These are phyloP conservation scores for Leistus spinibarbis DNA, from an alignment of 2,888 invertebrate species.

Conservation along the genomic window DNA sequence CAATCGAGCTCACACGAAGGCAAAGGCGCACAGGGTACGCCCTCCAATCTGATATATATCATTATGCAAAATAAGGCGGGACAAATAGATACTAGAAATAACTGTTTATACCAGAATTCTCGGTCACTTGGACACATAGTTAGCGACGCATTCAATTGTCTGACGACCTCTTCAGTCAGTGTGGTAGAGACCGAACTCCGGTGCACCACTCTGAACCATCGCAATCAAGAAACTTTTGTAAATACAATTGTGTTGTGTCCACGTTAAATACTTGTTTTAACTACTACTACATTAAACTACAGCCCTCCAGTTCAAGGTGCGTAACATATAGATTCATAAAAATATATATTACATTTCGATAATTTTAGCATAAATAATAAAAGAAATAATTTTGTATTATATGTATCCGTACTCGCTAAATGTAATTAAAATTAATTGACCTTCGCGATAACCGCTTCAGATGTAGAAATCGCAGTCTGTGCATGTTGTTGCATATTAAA, in stretches of 20 bases:
- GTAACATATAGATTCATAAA: neutral
- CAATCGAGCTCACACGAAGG: conserved; percentile 12
- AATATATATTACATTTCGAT: neutral
- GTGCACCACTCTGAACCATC: conserved; percentile 24
- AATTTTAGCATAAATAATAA: no score
- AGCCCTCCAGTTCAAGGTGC: neutral
- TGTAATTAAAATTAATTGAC: neutral
- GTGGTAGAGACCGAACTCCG: conserved; percentile 33
- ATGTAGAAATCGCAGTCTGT: no score
- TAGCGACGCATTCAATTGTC: conserved; percentile 23
- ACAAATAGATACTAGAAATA: conserved; percentile 32
- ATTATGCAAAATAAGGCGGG: conserved; percentile 30
- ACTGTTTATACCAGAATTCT: conserved; percentile 25
- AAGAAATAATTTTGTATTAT: no score
- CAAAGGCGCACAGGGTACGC: neutral
- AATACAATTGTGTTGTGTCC: neutral
- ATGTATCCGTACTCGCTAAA: neutral
- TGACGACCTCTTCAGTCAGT: conserved; percentile 29
- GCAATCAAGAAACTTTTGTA: neutral
- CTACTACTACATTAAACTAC: neutral
- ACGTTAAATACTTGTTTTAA: neutral
- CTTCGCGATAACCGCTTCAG: neutral
- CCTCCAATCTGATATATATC: conserved; percentile 10
- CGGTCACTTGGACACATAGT: conserved; percentile 12
- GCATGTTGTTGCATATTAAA: conserved; percentile 20